A percentile compares a stretch with the other conserved stretches of the same genome.
Conservation (phyloP, 2,888 invertebrate genomes). For the Drosophila ustulata region DNA sequence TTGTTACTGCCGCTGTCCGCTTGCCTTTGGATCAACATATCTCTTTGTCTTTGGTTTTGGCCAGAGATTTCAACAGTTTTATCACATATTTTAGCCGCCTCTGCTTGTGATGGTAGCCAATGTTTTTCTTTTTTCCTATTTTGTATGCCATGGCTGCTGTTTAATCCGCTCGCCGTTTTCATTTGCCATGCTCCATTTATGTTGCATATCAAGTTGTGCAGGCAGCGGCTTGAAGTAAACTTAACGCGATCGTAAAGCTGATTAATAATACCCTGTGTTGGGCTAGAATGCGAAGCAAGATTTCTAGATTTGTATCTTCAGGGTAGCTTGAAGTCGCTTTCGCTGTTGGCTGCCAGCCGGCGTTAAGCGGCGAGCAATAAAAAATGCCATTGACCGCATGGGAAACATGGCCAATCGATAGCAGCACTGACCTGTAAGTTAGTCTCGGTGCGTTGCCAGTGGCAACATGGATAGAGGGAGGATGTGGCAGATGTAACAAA, state of each 20-base stretch:
- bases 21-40: slow-evolving; percentile 67
- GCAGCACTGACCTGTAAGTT: slow-evolving; percentile 42
- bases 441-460: slow-evolving; percentile 42
- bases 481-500: background rate
- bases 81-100: slow-evolving; percentile 42
- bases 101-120: slow-evolving; percentile 2
- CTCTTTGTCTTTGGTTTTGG: slow-evolving; percentile 56
- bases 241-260: slow-evolving; percentile 52
- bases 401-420: slow-evolving; percentile 48
- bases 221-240: slow-evolving; percentile 32
- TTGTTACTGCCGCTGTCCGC: slow-evolving; percentile 23
- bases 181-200: slow-evolving; percentile 68
- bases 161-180: slow-evolving; percentile 69
- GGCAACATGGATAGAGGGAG: slow-evolving; percentile 20
- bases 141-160: slow-evolving; percentile 22
- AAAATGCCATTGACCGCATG: slow-evolving; percentile 34
- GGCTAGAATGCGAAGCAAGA: background rate
- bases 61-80: slow-evolving; percentile 60
- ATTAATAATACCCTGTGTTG: slow-evolving; percentile 46
- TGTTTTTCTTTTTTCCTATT: slow-evolving; percentile 6
- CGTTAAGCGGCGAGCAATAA: slow-evolving; percentile 24
- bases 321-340: background rate
- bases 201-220: slow-evolving; percentile 51
- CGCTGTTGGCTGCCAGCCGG: background rate
- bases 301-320: background rate